phyloP scores from a whole-genome alignment of 2,888 invertebrate species.

The Pardosa pseudoannulata region DNA sequence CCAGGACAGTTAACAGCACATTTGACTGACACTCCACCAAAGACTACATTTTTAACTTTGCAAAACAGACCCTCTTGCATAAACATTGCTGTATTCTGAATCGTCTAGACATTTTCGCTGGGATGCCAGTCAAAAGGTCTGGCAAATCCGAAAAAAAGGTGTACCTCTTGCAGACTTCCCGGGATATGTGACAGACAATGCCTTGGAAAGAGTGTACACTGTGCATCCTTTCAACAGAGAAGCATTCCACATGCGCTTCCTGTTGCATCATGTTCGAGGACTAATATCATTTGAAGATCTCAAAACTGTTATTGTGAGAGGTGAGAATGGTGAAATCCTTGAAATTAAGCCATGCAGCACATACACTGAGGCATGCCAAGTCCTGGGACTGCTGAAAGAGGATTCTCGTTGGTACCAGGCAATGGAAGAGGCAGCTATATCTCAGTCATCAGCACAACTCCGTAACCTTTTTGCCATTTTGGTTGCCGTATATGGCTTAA shows the following conservation, averaged over 20 bases:
- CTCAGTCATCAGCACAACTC: slow-evolving; percentile 38
- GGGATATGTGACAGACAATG: not conserved
- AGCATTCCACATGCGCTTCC: slow-evolving; percentile 7
- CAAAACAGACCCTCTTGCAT: slow-evolving; percentile 73
- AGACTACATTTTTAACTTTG: slow-evolving; percentile 75
- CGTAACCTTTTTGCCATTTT: slow-evolving; percentile 70
- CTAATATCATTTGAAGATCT: too few species aligned
- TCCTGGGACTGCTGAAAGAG: slow-evolving; percentile 62
- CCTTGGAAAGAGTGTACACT: slow-evolving; percentile 15
- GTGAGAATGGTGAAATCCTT: too few species aligned
- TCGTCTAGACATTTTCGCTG: slow-evolving; percentile 69
- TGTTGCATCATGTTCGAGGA: not conserved
- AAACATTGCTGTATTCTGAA: slow-evolving; percentile 74
- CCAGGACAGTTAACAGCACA: slow-evolving; percentile 42
- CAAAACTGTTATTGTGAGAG: too few species aligned
- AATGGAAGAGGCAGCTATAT: slow-evolving; percentile 62
- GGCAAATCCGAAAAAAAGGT: not conserved
- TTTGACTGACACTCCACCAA: slow-evolving; percentile 73
- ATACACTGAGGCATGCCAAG: slow-evolving; percentile 60
- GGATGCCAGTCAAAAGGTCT: not conserved
- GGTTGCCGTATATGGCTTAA: too few species aligned
- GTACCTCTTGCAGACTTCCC: not conserved
- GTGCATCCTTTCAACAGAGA: slow-evolving; percentile 13
- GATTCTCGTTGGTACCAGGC: slow-evolving; percentile 71
- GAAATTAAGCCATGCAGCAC: slow-evolving; percentile 29